These are phyloP conservation scores for Embidobia sp. DNA, from an alignment of 2,888 invertebrate genomes.

Conservation along the genomic window DNA sequence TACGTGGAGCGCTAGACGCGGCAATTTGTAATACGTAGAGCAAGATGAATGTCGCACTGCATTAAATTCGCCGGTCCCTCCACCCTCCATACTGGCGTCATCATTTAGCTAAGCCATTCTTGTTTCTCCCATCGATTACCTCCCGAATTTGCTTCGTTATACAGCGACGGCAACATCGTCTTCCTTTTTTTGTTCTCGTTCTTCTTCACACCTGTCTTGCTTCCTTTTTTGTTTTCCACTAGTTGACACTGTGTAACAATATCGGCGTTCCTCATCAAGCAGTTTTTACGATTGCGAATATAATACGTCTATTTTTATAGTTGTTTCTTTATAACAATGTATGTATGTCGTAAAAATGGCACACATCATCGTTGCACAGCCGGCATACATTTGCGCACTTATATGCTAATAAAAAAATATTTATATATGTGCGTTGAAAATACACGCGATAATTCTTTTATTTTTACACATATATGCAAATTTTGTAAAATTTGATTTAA, in stretches of 20 bases:
- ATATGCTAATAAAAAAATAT: no score
- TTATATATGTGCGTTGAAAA: no score
- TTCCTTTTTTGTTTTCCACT: neutral
- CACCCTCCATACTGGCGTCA: constrained; percentile 43
- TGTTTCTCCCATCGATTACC: constrained; percentile 40
- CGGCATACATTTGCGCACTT: no score
- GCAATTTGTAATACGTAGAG: constrained; percentile 63
- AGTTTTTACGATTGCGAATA: neutral
- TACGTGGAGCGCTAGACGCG: constrained; percentile 38
- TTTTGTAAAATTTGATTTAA: no score
- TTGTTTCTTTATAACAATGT: no score
- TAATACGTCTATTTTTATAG: no score
- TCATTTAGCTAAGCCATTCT: constrained; percentile 55
- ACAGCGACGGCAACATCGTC: constrained; percentile 26
- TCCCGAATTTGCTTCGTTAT: constrained; percentile 50
- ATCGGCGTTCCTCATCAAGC: neutral
- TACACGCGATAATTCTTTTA: no score
- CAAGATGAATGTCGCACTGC: constrained; percentile 76
- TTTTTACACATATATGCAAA: no score
- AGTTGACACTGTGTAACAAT: neutral
- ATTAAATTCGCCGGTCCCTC: constrained; percentile 69
- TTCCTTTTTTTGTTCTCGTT: constrained; percentile 32
- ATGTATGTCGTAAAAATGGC: no score
- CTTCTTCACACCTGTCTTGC: constrained; percentile 1
- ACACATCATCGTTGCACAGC: no score